These are phyloP conservation scores for Petrocephalus zakoni DNA, from an alignment of 2,113 vertebrate genomes.

Conservation along the genomic window DNA sequence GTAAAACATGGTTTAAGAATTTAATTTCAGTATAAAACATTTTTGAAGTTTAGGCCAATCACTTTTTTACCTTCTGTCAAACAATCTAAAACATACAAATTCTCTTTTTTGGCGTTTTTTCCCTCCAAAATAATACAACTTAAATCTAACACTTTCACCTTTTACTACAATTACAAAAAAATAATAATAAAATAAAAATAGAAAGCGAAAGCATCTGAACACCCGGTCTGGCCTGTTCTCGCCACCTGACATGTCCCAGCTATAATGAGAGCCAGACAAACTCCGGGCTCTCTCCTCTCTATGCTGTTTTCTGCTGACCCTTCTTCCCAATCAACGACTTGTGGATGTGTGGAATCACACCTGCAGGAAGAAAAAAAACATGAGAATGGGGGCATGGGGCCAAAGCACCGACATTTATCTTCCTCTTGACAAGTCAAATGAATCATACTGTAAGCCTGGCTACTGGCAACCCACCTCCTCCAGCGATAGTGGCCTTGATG, in stretches of 20 bases:
- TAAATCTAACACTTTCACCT: constrained; percentile 30
- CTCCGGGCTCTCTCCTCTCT: constrained; percentile 31
- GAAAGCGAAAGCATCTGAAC: constrained; percentile 32
- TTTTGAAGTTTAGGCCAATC: constrained; percentile 58
- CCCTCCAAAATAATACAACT: constrained; percentile 40
- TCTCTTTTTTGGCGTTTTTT: constrained; percentile 46
- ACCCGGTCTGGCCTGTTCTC: constrained; percentile 41
- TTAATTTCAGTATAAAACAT: constrained; percentile 76
- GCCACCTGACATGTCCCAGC: constrained; percentile 48
- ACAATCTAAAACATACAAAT: constrained; percentile 61
- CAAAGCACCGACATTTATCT: background rate
- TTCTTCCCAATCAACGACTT: constrained; percentile 87
- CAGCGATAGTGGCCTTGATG: constrained; percentile 83
- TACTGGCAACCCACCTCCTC: constrained; percentile 64
- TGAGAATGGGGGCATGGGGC: background rate
- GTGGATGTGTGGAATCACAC: constrained; percentile 83
- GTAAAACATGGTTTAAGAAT: constrained; percentile 71
- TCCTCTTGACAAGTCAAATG: background rate
- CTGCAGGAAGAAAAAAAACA: constrained; percentile 44
- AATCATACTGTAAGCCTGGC: background rate
- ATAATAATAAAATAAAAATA: constrained; percentile 40
- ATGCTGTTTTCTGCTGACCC: constrained; percentile 79
- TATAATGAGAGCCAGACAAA: constrained; percentile 38
- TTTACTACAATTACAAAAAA: constrained; percentile 40
- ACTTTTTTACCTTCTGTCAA: constrained; percentile 32